Evolutionary conservation across 2,797 vertebrate species (phyloP), one percentile per base, ranked within the genome.

Genomic region (Coluber constrictor): DNA sequence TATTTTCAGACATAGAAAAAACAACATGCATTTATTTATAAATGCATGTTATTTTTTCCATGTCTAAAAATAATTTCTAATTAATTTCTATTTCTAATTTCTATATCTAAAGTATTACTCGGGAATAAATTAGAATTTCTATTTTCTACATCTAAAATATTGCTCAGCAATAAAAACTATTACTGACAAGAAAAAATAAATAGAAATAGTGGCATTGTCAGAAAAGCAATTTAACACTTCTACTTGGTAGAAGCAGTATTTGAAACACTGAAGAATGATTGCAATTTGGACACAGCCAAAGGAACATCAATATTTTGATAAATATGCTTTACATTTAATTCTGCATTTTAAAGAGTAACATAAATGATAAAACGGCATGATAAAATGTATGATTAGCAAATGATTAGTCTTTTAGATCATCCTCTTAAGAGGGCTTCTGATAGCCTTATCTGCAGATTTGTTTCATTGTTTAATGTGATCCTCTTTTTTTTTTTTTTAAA

Each of bases 151-250:
- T 57, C 56, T 57, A 16, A 57, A 89, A 37, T 43, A 70, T 57
- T 93, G 94, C 20, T 54, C 83, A 32, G 56, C 66, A n/a, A 20
- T 32, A 47, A 63, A 63, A 63, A 9, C n/a, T 70, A 51, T 91
- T 90, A 87, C 11, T 12, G 23, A 61, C 91, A 94, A 92, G 89
- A 18, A 86, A 79, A 92, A 94, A 54, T 55, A 70, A 93, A 92
- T 8, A 18, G 59, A 23, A 95, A 86, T 74, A 90, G 16, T 25
- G 43, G 55, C 89, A 13, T 32, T 70, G 83, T 47, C 12, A 88
- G 70, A 90, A 91, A 94, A 63, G 3, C 18, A 79, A 55, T 0
- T 0, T 1, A 0, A 86, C 15, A 25, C 9, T 63, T 12, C 4
- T 61, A 88, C 15, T 7, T 55, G 51, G 43, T 37, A 86, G 20